Conservation (phyloP, 1,140 invertebrate genomes). For the Linepithema humile region DNA sequence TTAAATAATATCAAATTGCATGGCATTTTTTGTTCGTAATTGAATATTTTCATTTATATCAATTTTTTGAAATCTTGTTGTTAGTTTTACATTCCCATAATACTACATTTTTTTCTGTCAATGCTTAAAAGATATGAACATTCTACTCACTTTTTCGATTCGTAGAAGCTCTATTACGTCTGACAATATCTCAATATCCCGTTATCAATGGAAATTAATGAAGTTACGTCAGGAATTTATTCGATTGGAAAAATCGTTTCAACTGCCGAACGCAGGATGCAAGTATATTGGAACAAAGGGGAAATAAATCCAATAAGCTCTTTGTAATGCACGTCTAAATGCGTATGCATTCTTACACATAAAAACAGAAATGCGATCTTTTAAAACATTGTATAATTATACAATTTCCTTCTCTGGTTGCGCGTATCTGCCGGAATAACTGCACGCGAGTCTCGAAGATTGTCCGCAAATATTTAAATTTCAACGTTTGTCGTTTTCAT, state of each 20-base stretch:
- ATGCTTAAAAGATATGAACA: neutral
- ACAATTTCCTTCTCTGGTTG: neutral
- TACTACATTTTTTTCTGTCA: neutral
- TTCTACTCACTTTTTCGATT: neutral
- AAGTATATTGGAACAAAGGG: constrained; percentile 6
- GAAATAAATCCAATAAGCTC: constrained; percentile 35
- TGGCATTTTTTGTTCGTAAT: neutral
- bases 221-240: constrained; percentile 19
- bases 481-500: constrained; percentile 61
- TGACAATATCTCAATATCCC: neutral
- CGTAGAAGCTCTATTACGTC: neutral
- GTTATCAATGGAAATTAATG: neutral
- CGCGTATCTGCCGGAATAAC: constrained; percentile 23
- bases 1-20: constrained; percentile 13
- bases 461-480: constrained; percentile 50
- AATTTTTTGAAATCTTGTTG: neutral
- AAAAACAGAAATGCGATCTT: neutral
- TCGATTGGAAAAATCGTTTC: constrained; percentile 4
- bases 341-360: constrained; percentile 6
- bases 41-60: neutral
- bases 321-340: neutral
- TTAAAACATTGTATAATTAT: constrained; percentile 37
- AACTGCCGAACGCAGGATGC: neutral
- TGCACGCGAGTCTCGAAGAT: constrained; percentile 7
- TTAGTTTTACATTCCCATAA: neutral